Percentiles rank a stretch among this genome's conserved stretches.
Evolutionary conservation across 2,113 vertebrate genomes (phyloP).

Genomic region (Actinemys pallida): DNA sequence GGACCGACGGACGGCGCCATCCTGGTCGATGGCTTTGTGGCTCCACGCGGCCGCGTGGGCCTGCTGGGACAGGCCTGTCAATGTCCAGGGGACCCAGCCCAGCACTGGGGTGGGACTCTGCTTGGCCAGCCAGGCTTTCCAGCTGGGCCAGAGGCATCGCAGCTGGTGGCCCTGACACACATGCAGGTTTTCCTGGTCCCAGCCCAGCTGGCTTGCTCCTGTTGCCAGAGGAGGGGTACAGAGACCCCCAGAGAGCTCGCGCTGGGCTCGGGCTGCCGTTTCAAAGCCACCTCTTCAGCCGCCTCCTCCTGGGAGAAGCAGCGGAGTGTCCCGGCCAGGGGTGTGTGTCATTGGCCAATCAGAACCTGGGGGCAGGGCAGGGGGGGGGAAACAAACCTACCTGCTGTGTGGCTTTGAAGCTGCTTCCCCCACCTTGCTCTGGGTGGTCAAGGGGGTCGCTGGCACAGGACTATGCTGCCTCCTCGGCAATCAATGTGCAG

Average conservation of each 20-base stretch:
- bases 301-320: neutral
- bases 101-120: neutral
- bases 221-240: neutral
- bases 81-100: neutral
- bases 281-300: neutral
- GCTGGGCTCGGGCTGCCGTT: neutral
- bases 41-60: fast-evolving
- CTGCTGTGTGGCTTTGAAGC: neutral
- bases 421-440: neutral
- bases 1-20: too few relatives aligned
- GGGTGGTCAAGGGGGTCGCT: too few relatives aligned
- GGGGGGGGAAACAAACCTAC: fast-evolving
- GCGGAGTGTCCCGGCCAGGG: too few relatives aligned
- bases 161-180: neutral
- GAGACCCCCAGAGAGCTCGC: neutral
- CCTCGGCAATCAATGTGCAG: too few relatives aligned
- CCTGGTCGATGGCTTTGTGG: neutral
- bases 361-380: too few relatives aligned
- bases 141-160: neutral
- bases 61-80: fast-evolving
- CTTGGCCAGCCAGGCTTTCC: neutral
- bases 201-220: too few relatives aligned
- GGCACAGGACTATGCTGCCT: neutral
- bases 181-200: neutral
- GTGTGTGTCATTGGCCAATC: neutral